Conservation (phyloP, 2,888 invertebrate genomes). For the Girardia tigrina region DNA sequence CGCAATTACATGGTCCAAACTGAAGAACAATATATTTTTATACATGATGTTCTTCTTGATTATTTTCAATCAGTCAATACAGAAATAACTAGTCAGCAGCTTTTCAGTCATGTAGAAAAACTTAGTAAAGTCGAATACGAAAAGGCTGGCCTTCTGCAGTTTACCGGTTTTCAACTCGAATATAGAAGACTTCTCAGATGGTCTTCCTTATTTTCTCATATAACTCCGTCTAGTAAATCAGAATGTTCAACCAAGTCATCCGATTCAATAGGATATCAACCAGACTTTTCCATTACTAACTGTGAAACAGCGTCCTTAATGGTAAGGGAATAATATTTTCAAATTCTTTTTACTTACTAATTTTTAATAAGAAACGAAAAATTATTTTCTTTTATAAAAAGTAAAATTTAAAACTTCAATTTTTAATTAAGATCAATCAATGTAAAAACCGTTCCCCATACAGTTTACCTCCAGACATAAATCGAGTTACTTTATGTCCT, state of each 20-base stretch:
- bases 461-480: constrained; percentile 95
- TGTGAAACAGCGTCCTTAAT: not conserved
- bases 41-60: constrained; percentile 87
- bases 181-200: not conserved
- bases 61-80: constrained; percentile 90
- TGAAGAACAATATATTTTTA: constrained; percentile 98
- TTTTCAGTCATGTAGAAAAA: constrained; percentile 85
- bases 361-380: not conserved
- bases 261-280: constrained; percentile 3
- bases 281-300: not conserved
- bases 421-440: constrained; percentile 68
- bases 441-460: constrained; percentile 99
- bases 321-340: too few relatives aligned
- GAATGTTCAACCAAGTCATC: not conserved
- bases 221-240: not conserved
- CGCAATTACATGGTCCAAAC: constrained; percentile 95
- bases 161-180: not conserved
- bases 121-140: constrained; percentile 62
- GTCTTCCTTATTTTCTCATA: not conserved
- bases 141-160: constrained; percentile 7
- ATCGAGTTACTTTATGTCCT: constrained; percentile 73
- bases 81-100: constrained; percentile 80
- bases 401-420: too few relatives aligned
- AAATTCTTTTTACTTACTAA: not conserved
- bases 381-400: too few relatives aligned